Evolutionary conservation across 30 jellyfish, hydroid and myxozoan genomes (phyloP).

Genomic region (Hydractinia echinata): DNA sequence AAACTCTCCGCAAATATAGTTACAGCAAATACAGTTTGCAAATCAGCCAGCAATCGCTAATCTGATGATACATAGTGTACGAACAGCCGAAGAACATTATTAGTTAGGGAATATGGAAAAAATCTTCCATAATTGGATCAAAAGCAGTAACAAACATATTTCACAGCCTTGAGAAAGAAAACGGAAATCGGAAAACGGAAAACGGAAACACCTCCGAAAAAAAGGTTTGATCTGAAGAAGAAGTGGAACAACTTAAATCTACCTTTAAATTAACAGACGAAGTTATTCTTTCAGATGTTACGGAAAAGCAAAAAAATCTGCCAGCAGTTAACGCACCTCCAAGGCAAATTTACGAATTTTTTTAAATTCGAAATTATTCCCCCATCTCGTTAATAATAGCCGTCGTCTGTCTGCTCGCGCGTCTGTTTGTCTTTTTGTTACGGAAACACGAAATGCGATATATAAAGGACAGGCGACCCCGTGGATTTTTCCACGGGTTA

Average conservation of each 20-base stretch:
- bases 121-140: neutral
- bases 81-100: slow-evolving; percentile 4
- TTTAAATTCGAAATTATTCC: too few species aligned
- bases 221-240: neutral
- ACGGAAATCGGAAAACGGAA: neutral
- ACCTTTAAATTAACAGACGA: neutral
- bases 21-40: neutral
- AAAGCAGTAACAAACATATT: neutral
- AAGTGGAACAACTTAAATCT: neutral
- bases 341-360: slow-evolving; percentile 6
- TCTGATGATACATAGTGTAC: slow-evolving; percentile 11
- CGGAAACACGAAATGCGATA: too few species aligned
- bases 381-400: too few species aligned
- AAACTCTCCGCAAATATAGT: neutral
- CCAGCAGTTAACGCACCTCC: too few species aligned
- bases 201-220: neutral
- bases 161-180: too few species aligned
- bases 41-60: slow-evolving; percentile 9
- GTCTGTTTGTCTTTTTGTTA: too few species aligned
- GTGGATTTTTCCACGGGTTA: too few species aligned
- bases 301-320: neutral
- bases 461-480: too few species aligned
- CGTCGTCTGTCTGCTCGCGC: too few species aligned
- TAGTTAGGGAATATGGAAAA: neutral
- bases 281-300: neutral